These are phyloP conservation scores for Troides aeacus DNA, from an alignment of 2,888 invertebrate species.

Conservation along the genomic window DNA sequence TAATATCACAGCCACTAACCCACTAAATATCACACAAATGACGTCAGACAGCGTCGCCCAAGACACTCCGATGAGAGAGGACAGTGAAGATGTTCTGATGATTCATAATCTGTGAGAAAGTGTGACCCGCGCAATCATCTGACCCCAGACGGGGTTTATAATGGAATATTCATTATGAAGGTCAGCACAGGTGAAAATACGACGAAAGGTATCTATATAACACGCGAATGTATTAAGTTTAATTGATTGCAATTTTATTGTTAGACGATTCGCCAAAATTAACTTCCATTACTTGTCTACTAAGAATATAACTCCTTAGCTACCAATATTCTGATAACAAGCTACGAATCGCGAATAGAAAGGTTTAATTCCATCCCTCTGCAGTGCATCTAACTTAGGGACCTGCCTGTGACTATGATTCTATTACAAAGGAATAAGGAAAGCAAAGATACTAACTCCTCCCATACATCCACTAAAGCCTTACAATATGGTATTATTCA, in stretches of 20 bases:
- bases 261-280: neutral
- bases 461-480: no score
- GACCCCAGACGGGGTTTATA: constrained; percentile 11
- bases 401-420: no score
- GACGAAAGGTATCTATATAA: neutral
- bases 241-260: neutral
- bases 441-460: no score
- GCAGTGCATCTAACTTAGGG: no score
- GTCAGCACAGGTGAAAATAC: constrained; percentile 4
- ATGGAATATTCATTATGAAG: constrained; percentile 28
- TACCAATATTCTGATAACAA: no score
- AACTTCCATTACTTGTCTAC: neutral
- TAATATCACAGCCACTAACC: constrained; percentile 25
- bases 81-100: constrained; percentile 12
- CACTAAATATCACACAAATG: constrained; percentile 19
- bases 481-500: no score
- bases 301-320: neutral
- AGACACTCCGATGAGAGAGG: constrained; percentile 24
- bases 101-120: constrained; percentile 40
- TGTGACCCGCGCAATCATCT: constrained; percentile 34
- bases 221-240: neutral
- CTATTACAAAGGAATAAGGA: no score
- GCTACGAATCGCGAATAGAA: no score
- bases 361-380: no score
- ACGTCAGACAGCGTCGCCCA: constrained; percentile 17